Base-by-base conservation (phyloP, 2,888 invertebrate genomes). In the Adelphocoris suturalis region DNA sequence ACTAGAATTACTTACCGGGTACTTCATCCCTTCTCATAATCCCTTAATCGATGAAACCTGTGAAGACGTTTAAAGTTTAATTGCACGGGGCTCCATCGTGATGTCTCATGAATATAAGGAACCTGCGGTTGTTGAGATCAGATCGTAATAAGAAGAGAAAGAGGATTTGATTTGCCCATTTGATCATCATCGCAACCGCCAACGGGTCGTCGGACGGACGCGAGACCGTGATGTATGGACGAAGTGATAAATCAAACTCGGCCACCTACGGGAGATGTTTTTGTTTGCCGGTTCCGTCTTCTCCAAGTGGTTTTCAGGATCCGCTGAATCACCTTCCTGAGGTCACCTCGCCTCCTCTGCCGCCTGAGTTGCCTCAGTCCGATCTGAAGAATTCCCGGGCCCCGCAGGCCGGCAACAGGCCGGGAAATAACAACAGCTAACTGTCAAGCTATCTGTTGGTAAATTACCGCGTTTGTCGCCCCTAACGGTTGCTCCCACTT, bases 311-410 rank as follows among this genome's bases (percentile, higher is more conserved):
- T 78, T 78, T 78, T 78, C 78, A 19, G 19, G 47, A 78, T 78
- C 47, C 78, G 78, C 78, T 78, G 78, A 78, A 78, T 78, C 78
- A 78, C 78, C 28, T 19, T 78, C 78, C 12, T 78, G 78, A 78
- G 78, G 11, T 78, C 78, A 78, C 78, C 78, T 68, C 68, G 2
- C 19, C 27, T 23, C 57, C 19, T n/a, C 57, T 37, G 37, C 37
- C 37, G 37, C 37, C 37, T 37, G 3, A 37, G 3, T 37, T 37
- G 37, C 5, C 52, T 52, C 52, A 52, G 52, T 23, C 61, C 19
- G 61, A 19, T 68, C 68, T 23, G 23, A 68, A 68, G 27, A 68
- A 68, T 68, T 23, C 68, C 23, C 19, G 68, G 13, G 52, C 52
- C 16, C 52, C 16, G 13, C 13, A 52, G 52, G 13, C 52, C 52